Base-by-base conservation (phyloP, 2,888 invertebrate genomes). In the Mesorhabditis sp. region DNA sequence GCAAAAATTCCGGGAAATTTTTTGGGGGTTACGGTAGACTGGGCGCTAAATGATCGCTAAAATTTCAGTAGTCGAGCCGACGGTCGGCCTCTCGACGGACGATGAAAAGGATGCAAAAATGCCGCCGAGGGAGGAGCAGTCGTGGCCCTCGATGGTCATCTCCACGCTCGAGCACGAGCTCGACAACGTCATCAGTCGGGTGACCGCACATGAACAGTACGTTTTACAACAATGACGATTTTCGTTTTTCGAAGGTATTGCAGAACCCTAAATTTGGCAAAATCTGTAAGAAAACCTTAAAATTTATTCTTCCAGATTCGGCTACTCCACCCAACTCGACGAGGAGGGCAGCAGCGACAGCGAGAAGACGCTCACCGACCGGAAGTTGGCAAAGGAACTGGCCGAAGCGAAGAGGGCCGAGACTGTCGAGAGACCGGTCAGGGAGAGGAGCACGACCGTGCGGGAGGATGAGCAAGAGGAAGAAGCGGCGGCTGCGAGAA, bases 171-270 rank as follows among this genome's bases (percentile, higher is more conserved):
- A 79, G 65, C 81, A 82, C 66, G 84, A 82, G 67, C 76, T 84
- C 61, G 84, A 84, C 65, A 81, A 81, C 71, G 83, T 82, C 63
- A 82, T 83, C 70, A 78, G 78, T 67, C 80, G 84, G 66, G 77
- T 82, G 45, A 82, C 80, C 66, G 71, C 74, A 13, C 77, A 78
- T 65, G 83, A 84, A 71, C 84, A 83, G 76, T 83, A 64, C 68
- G 80, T 73, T 45, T 61, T 67, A n/a, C 5, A 62, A 13, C 13
- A 66, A 43, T 28, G 5, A 5, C n/a, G 65, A 65, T 4, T n/a
- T 66, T 66, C 13, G 45, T 5, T 45, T 63, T 58, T 13, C 43
- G 66, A 45, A 66, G 13, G 44, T n/a, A 4, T 42, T 67, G 42
- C 42, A 45, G 28, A 66, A 43, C 42, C 13, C 43, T 28, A 68